Evolutionary conservation across 2,113 vertebrate species (phyloP), one percentile per base, ranked within the genome.

Genomic region (Heterotilapia buettikoferi): DNA sequence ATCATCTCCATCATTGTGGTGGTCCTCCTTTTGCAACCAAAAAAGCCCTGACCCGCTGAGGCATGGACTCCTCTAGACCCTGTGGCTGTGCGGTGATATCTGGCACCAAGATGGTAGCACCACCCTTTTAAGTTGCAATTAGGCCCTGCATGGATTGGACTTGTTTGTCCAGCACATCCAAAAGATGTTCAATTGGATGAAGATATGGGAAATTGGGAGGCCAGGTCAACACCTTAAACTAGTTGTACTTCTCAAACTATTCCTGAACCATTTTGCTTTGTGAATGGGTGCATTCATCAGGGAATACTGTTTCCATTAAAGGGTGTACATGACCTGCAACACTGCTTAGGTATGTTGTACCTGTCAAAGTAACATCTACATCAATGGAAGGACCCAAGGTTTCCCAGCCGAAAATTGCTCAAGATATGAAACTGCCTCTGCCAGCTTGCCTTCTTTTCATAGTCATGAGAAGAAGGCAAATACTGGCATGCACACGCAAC

Each of bases 321-420:
- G 54, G 12, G 12, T 26, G 21, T 14, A 57, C 54, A 57, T 57
- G 54, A 57, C 21, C 21, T 57, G 54, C 54, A 2, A 57, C 54
- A 57, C 54, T 57, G 54, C 54, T 57, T 26, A 57, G 54, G 24
- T 57, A 57, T 26, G 6, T 26, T 26, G 54, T 14, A 26, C 24
- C 24, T 26, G 2, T 57, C 54, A 57, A 57, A 57, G 54, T 57
- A 57, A 5, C 24, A 57, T 57, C 54, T 21, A 57, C 24, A 57
- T 57, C 24, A 26, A 57, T 57, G 24, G 54, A 57, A 57, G 24
- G 54, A 57, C 54, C 24, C 2, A 57, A 57, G 54, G 54, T 26
- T 57, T 57, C 24, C 21, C 24, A 14, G 24, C 21, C 0, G 0
- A 57, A 57, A 57, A 57, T 14, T 57, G 24, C 54, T 57, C 21